Evolutionary conservation across 92 coral and sea anemone genomes (phyloP).

Genomic region (Actinostola sp.): DNA sequence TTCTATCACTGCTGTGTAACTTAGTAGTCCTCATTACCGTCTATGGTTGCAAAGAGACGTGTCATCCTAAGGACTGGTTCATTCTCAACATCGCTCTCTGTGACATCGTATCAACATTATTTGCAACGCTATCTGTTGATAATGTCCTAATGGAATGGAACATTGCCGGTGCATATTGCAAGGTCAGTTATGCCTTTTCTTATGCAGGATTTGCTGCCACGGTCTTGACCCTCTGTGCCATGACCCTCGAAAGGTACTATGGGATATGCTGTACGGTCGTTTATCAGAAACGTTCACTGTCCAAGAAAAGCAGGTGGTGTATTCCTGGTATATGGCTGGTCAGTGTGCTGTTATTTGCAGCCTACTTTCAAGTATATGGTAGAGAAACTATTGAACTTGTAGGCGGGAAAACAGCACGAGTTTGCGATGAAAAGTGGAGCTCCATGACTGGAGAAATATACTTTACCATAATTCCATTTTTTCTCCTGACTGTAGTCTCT

Average conservation of each 20-base stretch:
- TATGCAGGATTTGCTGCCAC: slow-evolving; percentile 62
- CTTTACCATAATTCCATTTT: slow-evolving; percentile 45
- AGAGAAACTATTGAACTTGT: slow-evolving; percentile 38
- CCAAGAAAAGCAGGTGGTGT: slow-evolving; percentile 31
- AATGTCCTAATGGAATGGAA: slow-evolving; percentile 81
- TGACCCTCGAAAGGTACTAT: slow-evolving; percentile 67
- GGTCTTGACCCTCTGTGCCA: slow-evolving; percentile 53
- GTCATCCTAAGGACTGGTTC: slow-evolving; percentile 55
- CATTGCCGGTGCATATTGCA: slow-evolving; percentile 69
- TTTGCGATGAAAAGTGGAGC: slow-evolving; percentile 73
- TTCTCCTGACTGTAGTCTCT: slow-evolving; percentile 49
- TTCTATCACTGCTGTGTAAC: slow-evolving; percentile 66
- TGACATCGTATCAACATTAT: slow-evolving; percentile 70
- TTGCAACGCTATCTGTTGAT: slow-evolving; percentile 81
- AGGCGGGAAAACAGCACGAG: slow-evolving; percentile 44
- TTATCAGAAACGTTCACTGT: slow-evolving; percentile 44
- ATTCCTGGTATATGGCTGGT: slow-evolving; percentile 61
- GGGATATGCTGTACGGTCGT: slow-evolving; percentile 66
- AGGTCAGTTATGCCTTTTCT: slow-evolving; percentile 61
- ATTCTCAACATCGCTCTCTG: slow-evolving; percentile 65
- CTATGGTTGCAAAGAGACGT: slow-evolving; percentile 51
- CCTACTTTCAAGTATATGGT: slow-evolving; percentile 63
- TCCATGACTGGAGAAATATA: slow-evolving; percentile 35
- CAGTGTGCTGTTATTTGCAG: slow-evolving; percentile 53
- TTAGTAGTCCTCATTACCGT: slow-evolving; percentile 61